These are phyloP conservation scores for Colostygia pectinataria DNA, from an alignment of 2,888 invertebrate genomes.

Conservation along the genomic window DNA sequence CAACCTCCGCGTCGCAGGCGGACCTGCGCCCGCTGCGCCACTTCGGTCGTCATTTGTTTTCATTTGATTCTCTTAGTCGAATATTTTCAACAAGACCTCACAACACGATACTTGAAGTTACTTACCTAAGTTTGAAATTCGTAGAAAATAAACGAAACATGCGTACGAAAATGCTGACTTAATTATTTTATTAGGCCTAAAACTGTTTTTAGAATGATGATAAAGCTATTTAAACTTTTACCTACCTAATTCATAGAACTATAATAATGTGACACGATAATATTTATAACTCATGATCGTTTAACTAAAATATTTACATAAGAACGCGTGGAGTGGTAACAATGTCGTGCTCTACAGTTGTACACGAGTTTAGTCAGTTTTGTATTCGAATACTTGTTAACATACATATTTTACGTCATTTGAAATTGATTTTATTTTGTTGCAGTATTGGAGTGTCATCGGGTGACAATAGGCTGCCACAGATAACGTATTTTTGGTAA, in stretches of 20 bases:
- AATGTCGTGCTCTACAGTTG: no score
- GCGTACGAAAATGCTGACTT: neutral
- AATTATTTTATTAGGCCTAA: constrained; percentile 1
- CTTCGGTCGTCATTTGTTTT: no score
- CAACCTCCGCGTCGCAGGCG: no score
- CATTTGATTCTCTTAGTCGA: no score
- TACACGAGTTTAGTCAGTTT: neutral
- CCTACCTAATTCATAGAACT: no score
- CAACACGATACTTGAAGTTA: no score
- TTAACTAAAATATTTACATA: constrained; percentile 42
- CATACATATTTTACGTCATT: constrained; percentile 18
- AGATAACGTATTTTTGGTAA: constrained; percentile 4
- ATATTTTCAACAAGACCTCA: no score
- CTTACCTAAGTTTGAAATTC: neutral
- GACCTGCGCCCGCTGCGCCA: no score
- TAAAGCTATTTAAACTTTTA: constrained; percentile 1
- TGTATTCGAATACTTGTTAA: no score
- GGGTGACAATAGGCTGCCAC: constrained; percentile 2
- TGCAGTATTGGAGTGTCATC: constrained; percentile 38
- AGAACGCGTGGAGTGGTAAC: constrained; percentile 36
- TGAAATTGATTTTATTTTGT: constrained; percentile 34
- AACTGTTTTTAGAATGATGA: constrained; percentile 4
- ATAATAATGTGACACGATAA: constrained; percentile 15
- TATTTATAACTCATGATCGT: constrained; percentile 41
- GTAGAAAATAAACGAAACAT: neutral